phyloP scores from a whole-genome alignment of 2,113 vertebrate genomes.

The Delphinus delphis region DNA sequence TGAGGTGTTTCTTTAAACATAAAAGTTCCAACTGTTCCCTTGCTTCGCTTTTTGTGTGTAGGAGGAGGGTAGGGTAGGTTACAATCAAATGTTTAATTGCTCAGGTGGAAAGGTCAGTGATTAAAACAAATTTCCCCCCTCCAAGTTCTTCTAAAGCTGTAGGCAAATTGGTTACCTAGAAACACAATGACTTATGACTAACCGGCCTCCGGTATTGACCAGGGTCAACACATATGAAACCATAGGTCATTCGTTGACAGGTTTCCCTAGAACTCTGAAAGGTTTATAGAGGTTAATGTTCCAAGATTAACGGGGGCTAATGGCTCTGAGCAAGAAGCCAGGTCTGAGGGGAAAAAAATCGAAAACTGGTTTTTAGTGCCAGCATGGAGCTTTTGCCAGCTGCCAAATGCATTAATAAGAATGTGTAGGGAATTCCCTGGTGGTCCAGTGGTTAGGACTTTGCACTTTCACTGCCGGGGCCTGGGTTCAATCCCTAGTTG shows the following conservation, averaged over 20 bases:
- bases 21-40: background rate
- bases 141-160: background rate
- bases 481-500: background rate
- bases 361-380: background rate
- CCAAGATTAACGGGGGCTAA: background rate
- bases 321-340: background rate
- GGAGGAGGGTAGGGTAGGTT: background rate
- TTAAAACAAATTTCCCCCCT: slow-evolving; percentile 47
- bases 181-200: slow-evolving; percentile 24
- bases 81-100: slow-evolving; percentile 55
- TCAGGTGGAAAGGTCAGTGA: slow-evolving; percentile 41
- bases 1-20: slow-evolving; percentile 9
- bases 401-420: background rate
- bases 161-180: slow-evolving; percentile 67
- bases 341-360: background rate
- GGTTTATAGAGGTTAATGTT: slow-evolving; percentile 5
- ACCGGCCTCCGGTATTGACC: slow-evolving; percentile 7
- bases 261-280: slow-evolving; percentile 29
- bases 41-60: background rate
- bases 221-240: slow-evolving; percentile 17
- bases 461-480: background rate
- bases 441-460: background rate
- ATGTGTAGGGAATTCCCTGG: background rate
- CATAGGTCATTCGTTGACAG: background rate
- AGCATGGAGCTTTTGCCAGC: background rate